These are phyloP conservation scores for Troilus luridus DNA, from an alignment of 2,888 invertebrate genomes.

Conservation along the genomic window DNA sequence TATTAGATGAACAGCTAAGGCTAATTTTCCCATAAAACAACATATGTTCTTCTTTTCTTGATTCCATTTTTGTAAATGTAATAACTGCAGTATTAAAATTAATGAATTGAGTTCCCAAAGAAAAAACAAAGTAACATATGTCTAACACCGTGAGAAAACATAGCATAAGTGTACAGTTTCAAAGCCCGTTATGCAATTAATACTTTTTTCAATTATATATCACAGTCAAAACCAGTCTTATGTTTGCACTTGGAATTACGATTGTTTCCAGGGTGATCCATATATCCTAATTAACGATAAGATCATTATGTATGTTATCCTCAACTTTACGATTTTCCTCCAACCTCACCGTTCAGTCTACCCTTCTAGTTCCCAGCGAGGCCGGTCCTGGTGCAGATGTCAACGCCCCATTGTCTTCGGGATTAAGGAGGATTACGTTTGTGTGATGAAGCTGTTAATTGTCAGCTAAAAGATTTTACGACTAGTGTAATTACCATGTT, in stretches of 20 bases:
- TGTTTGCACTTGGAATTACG: slow-evolving; percentile 5
- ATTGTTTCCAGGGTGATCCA: neutral
- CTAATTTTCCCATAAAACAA: too few relatives aligned
- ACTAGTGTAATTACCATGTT: slow-evolving; percentile 1
- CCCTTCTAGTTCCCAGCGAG: slow-evolving; percentile 6
- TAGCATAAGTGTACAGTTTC: neutral
- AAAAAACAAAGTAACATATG: neutral
- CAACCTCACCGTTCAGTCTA: neutral
- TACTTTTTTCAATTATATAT: neutral
- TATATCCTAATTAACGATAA: slow-evolving; percentile 2
- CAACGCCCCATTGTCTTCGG: neutral
- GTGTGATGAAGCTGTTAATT: slow-evolving; percentile 26
- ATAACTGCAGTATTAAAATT: too few relatives aligned
- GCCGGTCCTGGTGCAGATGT: neutral
- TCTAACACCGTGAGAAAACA: neutral
- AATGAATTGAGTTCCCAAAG: too few relatives aligned
- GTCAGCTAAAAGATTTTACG: neutral
- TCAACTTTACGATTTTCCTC: neutral
- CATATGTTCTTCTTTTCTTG: too few relatives aligned
- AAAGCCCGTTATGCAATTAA: neutral
- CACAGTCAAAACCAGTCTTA: neutral
- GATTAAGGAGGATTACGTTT: slow-evolving; percentile 36
- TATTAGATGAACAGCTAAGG: too few relatives aligned
- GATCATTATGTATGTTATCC: neutral
- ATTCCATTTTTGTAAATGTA: too few relatives aligned